These are phyloP conservation scores for Gyps fulvus DNA, from an alignment of 2,113 vertebrate species.

Conservation along the genomic window DNA sequence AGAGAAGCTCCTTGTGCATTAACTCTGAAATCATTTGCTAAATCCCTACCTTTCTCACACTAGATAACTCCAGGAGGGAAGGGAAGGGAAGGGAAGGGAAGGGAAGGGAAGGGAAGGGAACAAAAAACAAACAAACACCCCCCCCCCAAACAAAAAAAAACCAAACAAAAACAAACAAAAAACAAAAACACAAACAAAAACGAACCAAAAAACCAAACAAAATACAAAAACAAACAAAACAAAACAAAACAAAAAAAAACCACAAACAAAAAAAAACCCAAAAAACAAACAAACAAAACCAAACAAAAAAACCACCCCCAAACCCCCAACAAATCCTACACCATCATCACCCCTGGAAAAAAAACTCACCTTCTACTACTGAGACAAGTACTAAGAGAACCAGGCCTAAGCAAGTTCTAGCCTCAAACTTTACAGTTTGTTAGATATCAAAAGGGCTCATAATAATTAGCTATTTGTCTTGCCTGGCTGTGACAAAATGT, in stretches of 20 bases:
- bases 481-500: neutral
- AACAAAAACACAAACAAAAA: no score
- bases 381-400: neutral
- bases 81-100: no score
- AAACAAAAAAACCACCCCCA: no score
- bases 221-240: no score
- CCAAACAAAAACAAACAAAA: no score
- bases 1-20: neutral
- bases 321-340: neutral
- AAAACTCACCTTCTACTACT: neutral
- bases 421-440: neutral
- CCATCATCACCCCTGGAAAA: neutral
- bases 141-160: no score
- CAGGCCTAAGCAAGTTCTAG: neutral
- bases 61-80: neutral
- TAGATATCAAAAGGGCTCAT: neutral
- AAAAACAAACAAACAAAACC: no score
- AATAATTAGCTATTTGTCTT: neutral
- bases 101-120: no score
- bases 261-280: no score
- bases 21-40: neutral
- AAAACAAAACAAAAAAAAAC: no score
- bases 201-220: no score
- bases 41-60: neutral
- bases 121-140: no score